Percentiles rank a stretch among this genome's conserved stretches.
Evolutionary conservation across 37 sponge, comb jelly and placozoan genomes (phyloP).

Genomic region (Chondrilla cf. caribensis): DNA sequence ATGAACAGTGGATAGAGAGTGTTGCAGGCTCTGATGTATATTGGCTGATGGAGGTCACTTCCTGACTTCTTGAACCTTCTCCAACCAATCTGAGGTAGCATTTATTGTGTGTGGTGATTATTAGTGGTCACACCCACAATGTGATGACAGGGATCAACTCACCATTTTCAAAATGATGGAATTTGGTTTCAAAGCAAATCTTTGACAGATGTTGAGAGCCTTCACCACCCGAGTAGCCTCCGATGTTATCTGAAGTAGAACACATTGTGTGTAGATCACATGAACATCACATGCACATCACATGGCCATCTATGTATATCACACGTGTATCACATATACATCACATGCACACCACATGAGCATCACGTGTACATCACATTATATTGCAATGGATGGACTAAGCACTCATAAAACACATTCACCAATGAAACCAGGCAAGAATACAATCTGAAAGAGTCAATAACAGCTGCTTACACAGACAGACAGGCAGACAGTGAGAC

Average conservation of each 20-base stretch:
- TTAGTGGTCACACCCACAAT: not conserved
- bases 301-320: too few relatives aligned
- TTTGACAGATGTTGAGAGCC: constrained; percentile 74
- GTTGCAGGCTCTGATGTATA: constrained; percentile 23
- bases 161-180: constrained; percentile 68
- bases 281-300: too few relatives aligned
- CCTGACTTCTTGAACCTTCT: constrained; percentile 2
- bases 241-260: not conserved
- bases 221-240: constrained; percentile 7
- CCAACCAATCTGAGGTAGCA: constrained; percentile 13
- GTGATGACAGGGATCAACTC: not conserved
- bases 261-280: too few relatives aligned
- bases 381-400: too few relatives aligned
- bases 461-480: too few relatives aligned
- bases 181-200: constrained; percentile 67
- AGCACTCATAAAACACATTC: too few relatives aligned
- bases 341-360: too few relatives aligned
- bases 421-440: too few relatives aligned
- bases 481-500: too few relatives aligned
- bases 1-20: constrained; percentile 57
- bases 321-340: too few relatives aligned
- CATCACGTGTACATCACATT: too few relatives aligned
- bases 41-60: constrained; percentile 16
- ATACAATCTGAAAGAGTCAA: too few relatives aligned
- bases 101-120: not conserved